phyloP scores from a whole-genome alignment of 2,888 invertebrate species.

The Lasioglossum oenotherae region DNA sequence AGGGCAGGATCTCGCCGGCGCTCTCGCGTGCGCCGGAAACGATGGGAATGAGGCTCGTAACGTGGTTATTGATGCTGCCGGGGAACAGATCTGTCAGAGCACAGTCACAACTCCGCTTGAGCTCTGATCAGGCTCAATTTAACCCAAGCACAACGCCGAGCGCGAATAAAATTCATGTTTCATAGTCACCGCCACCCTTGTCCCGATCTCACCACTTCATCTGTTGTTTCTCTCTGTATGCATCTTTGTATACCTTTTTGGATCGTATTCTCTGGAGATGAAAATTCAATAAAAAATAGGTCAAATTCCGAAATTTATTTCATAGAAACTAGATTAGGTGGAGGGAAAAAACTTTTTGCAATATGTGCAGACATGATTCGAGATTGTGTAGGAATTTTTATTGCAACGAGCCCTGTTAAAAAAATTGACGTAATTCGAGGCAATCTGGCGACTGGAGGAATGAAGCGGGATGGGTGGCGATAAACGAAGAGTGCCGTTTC shows the following conservation, averaged over 20 bases:
- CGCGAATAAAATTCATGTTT: slow-evolving; percentile 38
- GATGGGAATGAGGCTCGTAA: slow-evolving; percentile 5
- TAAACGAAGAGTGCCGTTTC: slow-evolving; percentile 24
- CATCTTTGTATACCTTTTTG: not conserved
- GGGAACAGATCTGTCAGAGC: not conserved
- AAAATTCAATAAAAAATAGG: not conserved
- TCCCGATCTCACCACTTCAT: not conserved
- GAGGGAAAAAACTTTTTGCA: no score
- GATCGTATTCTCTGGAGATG: not conserved
- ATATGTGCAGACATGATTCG: not conserved
- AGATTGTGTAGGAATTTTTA: not conserved
- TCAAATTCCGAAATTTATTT: not conserved
- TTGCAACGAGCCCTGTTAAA: not conserved
- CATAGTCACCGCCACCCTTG: not conserved
- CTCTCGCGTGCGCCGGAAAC: slow-evolving; percentile 44
- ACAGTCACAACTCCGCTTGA: not conserved
- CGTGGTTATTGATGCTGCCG: slow-evolving; percentile 42
- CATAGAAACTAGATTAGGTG: not conserved
- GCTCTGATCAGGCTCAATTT: not conserved
- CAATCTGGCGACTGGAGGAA: not conserved
- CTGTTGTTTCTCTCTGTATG: not conserved
- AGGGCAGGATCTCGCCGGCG: slow-evolving; percentile 21
- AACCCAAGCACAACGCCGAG: not conserved
- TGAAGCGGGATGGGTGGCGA: not conserved
- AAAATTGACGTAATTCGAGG: not conserved